Conservation (phyloP, 2,888 invertebrate species). For the Limnephilus lunatus region DNA sequence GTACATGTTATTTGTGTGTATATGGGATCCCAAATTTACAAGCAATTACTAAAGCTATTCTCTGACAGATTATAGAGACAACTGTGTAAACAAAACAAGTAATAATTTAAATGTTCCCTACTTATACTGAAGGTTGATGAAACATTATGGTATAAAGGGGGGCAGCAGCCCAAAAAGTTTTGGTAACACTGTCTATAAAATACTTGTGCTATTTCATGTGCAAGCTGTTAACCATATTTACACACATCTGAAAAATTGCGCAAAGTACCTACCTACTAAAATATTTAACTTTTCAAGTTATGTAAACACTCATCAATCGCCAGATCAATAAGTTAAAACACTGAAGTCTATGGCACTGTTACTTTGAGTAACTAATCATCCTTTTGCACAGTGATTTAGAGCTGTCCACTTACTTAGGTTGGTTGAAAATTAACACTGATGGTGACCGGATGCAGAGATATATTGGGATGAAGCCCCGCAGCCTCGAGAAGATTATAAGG, state of each 20-base stretch:
- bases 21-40: too few relatives aligned
- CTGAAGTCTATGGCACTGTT: background rate
- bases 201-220: background rate
- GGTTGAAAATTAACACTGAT: slow-evolving; percentile 89
- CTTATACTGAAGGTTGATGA: too few relatives aligned
- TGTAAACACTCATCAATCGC: background rate
- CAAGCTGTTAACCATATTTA: background rate
- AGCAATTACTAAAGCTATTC: too few relatives aligned
- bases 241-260: background rate
- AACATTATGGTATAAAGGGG: too few relatives aligned
- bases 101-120: too few relatives aligned
- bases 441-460: slow-evolving; percentile 89
- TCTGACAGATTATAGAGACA: too few relatives aligned
- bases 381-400: background rate
- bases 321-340: background rate
- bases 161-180: too few relatives aligned
- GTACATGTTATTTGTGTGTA: too few relatives aligned
- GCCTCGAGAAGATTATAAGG: slow-evolving; percentile 78
- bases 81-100: too few relatives aligned
- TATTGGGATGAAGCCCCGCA: slow-evolving; percentile 76
- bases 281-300: background rate
- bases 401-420: background rate
- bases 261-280: background rate
- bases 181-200: background rate
- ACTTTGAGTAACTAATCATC: background rate